Conservation (phyloP, 2,113 vertebrate species). For the Calyptommatus sinebrachiatus region DNA sequence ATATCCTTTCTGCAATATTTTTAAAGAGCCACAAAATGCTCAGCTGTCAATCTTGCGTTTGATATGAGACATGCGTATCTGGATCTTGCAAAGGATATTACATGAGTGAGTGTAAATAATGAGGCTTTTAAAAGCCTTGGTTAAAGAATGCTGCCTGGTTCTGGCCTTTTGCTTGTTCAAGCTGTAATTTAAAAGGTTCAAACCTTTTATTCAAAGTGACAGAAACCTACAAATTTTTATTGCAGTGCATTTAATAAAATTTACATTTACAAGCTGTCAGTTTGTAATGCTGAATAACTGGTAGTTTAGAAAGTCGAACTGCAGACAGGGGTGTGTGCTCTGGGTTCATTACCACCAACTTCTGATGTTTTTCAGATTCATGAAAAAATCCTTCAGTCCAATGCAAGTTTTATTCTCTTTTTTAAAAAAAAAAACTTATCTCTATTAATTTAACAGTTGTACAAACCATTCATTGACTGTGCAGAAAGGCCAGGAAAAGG, state of each 20-base stretch:
- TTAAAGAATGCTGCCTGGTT: constrained; percentile 54
- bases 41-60: constrained; percentile 49
- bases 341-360: constrained; percentile 62
- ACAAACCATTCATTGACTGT: constrained; percentile 50
- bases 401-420: not conserved
- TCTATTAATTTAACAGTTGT: constrained; percentile 54
- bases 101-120: constrained; percentile 51
- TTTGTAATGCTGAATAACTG: constrained; percentile 68
- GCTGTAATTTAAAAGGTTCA: constrained; percentile 70
- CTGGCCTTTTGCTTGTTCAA: constrained; percentile 59
- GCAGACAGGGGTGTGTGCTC: constrained; percentile 41
- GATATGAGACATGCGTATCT: constrained; percentile 56
- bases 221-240: constrained; percentile 75
- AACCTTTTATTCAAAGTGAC: constrained; percentile 73
- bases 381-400: constrained; percentile 60
- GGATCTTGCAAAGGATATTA: constrained; percentile 61
- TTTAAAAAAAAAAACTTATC: constrained; percentile 50
- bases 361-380: constrained; percentile 49
- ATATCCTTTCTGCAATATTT: constrained; percentile 8
- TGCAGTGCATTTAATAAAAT: constrained; percentile 73
- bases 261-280: constrained; percentile 75
- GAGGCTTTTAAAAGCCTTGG: constrained; percentile 49
- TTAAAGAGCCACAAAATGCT: constrained; percentile 40
- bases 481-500: constrained; percentile 59
- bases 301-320: constrained; percentile 52